These are phyloP conservation scores for Andrena haemorrhoa DNA, from an alignment of 2,888 invertebrate genomes.

Conservation along the genomic window DNA sequence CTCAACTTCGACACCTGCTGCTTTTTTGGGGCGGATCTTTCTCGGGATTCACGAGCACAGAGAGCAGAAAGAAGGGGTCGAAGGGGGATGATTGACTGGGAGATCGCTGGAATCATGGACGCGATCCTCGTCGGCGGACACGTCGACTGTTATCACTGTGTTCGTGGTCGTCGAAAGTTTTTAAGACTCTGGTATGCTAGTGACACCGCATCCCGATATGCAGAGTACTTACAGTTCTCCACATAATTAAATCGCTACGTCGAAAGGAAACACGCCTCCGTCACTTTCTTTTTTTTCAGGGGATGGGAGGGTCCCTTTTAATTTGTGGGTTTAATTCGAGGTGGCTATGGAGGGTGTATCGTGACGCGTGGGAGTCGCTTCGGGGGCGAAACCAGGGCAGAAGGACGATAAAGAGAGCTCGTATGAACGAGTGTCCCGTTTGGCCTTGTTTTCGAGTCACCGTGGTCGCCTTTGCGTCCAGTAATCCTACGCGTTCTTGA, in stretches of 20 bases:
- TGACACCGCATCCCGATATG: slow-evolving; percentile 41
- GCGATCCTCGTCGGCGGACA: not conserved
- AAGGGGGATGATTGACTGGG: not conserved
- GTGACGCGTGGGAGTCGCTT: slow-evolving; percentile 14
- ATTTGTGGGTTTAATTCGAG: not conserved
- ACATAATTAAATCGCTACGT: slow-evolving; percentile 43
- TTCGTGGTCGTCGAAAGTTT: not conserved
- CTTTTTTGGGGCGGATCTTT: not conserved
- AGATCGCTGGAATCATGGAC: not conserved
- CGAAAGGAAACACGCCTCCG: slow-evolving; percentile 42
- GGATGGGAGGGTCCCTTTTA: not conserved
- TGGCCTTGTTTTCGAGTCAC: not conserved
- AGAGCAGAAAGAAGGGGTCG: not conserved
- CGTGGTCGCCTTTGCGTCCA: not conserved
- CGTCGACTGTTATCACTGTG: slow-evolving; percentile 18
- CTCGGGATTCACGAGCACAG: slow-evolving; percentile 2
- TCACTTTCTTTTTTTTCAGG: not conserved
- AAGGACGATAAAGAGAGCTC: not conserved
- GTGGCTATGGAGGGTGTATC: not conserved
- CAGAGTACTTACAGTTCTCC: slow-evolving; percentile 56
- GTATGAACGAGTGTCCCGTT: not conserved
- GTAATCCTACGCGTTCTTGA: not conserved
- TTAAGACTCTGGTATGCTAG: slow-evolving; percentile 19
- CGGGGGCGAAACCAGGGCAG: not conserved
- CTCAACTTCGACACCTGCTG: not conserved